Percentiles rank a stretch among this genome's conserved stretches.
Conservation (phyloP, 1,140 invertebrate genomes). For the Aphaenogaster ashmeadi region DNA sequence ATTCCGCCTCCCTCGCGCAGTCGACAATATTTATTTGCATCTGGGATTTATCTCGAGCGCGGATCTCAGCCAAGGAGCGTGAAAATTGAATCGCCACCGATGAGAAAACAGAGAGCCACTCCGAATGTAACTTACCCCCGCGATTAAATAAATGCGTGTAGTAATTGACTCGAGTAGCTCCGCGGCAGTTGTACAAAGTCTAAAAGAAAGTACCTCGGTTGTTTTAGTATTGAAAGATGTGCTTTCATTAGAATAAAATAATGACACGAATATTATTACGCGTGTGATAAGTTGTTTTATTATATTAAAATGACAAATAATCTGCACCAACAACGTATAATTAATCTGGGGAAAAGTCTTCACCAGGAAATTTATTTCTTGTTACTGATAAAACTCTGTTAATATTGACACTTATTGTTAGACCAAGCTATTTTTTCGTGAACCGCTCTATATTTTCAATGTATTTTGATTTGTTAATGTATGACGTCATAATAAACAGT, state of each 20-base stretch:
- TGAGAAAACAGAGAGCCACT: slow-evolving; percentile 18
- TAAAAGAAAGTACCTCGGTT: neutral
- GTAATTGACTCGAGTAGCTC: slow-evolving; percentile 10
- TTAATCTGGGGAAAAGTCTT: neutral
- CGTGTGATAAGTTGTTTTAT: neutral
- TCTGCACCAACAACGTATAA: neutral
- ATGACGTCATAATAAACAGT: neutral
- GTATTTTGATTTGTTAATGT: neutral
- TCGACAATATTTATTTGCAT: slow-evolving; percentile 41
- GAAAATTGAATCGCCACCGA: slow-evolving; percentile 47
- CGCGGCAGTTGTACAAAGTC: neutral
- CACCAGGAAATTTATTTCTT: neutral
- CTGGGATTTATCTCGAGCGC: slow-evolving; percentile 31
- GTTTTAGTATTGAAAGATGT: neutral
- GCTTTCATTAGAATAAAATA: neutral
- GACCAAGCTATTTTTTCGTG: neutral
- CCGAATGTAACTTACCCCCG: neutral
- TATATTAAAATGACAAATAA: neutral
- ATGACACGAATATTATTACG: neutral
- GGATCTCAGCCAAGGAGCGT: slow-evolving; percentile 22
- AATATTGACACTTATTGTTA: neutral
- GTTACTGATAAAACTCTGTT: neutral
- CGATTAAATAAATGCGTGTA: slow-evolving; percentile 17
- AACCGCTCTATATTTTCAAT: neutral
- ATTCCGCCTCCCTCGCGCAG: neutral